Evolutionary conservation across 1,140 invertebrate genomes (phyloP).

Genomic region (Propsilocerus akamusi): DNA sequence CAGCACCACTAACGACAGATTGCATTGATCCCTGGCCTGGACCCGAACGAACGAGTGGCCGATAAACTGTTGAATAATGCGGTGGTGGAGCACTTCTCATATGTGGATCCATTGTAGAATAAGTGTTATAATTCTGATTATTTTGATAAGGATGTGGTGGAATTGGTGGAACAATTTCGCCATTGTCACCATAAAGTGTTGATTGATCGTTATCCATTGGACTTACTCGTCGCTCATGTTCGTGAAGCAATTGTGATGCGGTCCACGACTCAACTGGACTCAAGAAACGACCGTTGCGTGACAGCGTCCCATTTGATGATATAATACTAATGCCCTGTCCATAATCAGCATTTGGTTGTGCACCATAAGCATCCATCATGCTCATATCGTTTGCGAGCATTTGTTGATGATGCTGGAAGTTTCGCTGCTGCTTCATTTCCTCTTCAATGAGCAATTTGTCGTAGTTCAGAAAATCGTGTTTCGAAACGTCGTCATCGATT

Average conservation of each 20-base stretch:
- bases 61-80: background rate
- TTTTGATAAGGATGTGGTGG: background rate
- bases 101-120: slow-evolving; percentile 15
- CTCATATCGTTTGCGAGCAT: too few species aligned
- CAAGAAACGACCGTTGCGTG: slow-evolving; percentile 24
- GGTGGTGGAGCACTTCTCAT: slow-evolving; percentile 13
- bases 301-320: slow-evolving; percentile 17
- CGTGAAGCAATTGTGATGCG: slow-evolving; percentile 34
- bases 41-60: background rate
- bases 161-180: slow-evolving; percentile 7
- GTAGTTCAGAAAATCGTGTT: background rate
- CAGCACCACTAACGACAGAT: slow-evolving; percentile 23
- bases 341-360: slow-evolving; percentile 12
- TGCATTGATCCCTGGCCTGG: slow-evolving; percentile 21
- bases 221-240: slow-evolving; percentile 34
- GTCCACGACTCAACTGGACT: slow-evolving; percentile 36
- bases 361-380: slow-evolving; percentile 9
- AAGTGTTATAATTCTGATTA: slow-evolving; percentile 6
- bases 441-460: background rate
- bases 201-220: slow-evolving; percentile 22
- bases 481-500: slow-evolving; percentile 14
- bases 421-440: background rate
- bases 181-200: slow-evolving; percentile 11
- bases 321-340: slow-evolving; percentile 3
- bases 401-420: background rate